Evolutionary conservation across 2,888 invertebrate genomes (phyloP).

Genomic region (Lordiphosa fenestrarum): DNA sequence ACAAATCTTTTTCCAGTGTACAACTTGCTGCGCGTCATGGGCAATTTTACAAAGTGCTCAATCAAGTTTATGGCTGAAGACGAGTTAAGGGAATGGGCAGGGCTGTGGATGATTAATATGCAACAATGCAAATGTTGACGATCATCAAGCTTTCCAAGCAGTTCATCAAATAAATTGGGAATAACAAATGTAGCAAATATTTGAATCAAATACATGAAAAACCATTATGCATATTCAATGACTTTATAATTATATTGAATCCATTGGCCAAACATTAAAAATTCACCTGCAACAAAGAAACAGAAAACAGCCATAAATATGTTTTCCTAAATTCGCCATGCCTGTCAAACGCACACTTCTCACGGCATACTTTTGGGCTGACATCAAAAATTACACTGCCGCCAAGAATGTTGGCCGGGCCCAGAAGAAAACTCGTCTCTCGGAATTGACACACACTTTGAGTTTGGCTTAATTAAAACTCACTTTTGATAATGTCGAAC

Average conservation of each 20-base stretch:
- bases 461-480: slow-evolving; percentile 58
- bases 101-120: background rate
- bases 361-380: slow-evolving; percentile 43
- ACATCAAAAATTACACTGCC: slow-evolving; percentile 10
- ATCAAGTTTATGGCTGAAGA: slow-evolving; percentile 10
- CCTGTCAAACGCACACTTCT: slow-evolving; percentile 24
- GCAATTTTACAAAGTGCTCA: slow-evolving; percentile 33
- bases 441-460: slow-evolving; percentile 1
- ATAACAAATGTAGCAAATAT: too few species aligned
- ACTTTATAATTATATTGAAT: background rate
- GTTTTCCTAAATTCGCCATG: slow-evolving; percentile 4
- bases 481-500: slow-evolving; percentile 52
- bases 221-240: too few species aligned
- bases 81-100: background rate
- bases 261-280: background rate
- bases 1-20: too few species aligned
- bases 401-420: slow-evolving; percentile 12
- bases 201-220: too few species aligned
- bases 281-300: slow-evolving; percentile 1
- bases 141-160: too few species aligned
- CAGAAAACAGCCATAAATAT: slow-evolving; percentile 4
- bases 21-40: slow-evolving; percentile 19
- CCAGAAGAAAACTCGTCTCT: background rate
- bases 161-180: too few species aligned
- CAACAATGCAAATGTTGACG: too few species aligned